Conservation (phyloP, 1,140 invertebrate species). For the Platyura marginata region DNA sequence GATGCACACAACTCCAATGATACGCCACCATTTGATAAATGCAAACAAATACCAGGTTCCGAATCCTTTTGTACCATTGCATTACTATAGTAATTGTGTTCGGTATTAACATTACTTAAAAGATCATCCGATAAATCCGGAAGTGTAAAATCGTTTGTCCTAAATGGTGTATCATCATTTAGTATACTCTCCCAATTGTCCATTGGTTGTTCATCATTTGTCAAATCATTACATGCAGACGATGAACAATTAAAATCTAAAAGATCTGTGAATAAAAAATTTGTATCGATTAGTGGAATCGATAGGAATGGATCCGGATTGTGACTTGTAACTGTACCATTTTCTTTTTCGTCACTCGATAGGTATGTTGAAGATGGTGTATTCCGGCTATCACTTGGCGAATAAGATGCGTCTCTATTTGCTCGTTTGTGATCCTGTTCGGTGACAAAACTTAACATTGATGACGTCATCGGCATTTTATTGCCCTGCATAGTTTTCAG, state of each 20-base stretch:
- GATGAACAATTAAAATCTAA: slow-evolving; percentile 2
- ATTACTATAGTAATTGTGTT: slow-evolving; percentile 11
- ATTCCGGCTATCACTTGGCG: not conserved
- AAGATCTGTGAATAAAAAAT: slow-evolving; percentile 12
- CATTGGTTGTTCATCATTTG: not conserved
- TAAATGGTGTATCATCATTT: slow-evolving; percentile 7
- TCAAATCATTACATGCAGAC: not conserved
- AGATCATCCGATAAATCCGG: slow-evolving; percentile 7
- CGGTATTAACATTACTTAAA: slow-evolving; percentile 1
- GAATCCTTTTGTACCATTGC: slow-evolving; percentile 4
- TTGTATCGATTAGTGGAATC: slow-evolving; percentile 1
- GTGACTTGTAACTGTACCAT: not conserved
- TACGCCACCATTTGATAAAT: slow-evolving; percentile 29
- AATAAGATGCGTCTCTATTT: not conserved
- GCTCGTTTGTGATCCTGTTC: slow-evolving; percentile 6
- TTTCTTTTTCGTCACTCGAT: not conserved
- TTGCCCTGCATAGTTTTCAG: slow-evolving; percentile 13
- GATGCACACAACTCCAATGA: slow-evolving; percentile 31
- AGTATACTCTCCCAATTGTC: slow-evolving; percentile 6
- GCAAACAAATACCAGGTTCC: slow-evolving; percentile 27
- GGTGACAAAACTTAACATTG: slow-evolving; percentile 2
- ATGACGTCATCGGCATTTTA: slow-evolving; percentile 4
- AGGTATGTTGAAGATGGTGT: not conserved
- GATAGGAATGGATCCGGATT: slow-evolving; percentile 10
- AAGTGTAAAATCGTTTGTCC: slow-evolving; percentile 1